Conservation (phyloP, 2,113 vertebrate species). For the Centrocercus urophasianus region DNA sequence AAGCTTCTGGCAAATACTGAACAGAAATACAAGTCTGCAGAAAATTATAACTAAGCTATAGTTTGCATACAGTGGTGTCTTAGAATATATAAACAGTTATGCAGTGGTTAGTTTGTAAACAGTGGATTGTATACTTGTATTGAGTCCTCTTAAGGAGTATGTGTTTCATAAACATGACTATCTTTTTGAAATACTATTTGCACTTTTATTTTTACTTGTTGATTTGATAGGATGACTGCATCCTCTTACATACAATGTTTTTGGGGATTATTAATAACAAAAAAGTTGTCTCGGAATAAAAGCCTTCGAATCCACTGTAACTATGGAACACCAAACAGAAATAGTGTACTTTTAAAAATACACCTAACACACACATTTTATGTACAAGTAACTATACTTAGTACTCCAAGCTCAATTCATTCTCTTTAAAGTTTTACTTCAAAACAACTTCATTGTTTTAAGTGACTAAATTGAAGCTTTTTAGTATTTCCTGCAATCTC, state of each 20-base stretch:
- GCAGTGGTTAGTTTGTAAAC: background rate
- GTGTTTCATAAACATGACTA: background rate
- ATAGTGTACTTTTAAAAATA: slow-evolving; percentile 46
- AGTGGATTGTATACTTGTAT: background rate
- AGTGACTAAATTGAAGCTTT: slow-evolving; percentile 81
- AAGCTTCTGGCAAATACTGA: background rate
- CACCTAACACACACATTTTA: slow-evolving; percentile 25
- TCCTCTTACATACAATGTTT: background rate
- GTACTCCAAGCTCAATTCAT: slow-evolving; percentile 58
- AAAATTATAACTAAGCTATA: background rate
- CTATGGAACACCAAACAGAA: slow-evolving; percentile 26
- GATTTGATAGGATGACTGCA: accelerated
- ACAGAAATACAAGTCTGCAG: background rate
- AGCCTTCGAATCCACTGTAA: background rate
- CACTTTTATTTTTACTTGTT: background rate
- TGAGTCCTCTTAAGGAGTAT: background rate
- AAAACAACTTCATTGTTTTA: slow-evolving; percentile 78
- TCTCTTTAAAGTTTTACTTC: slow-evolving; percentile 79
- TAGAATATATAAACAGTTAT: background rate
- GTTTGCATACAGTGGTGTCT: background rate
- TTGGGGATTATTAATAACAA: background rate
- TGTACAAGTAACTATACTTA: slow-evolving; percentile 62
- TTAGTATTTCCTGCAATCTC: slow-evolving; percentile 80
- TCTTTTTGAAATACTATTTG: background rate
- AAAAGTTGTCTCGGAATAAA: background rate